Percentiles rank a stretch among this genome's conserved stretches.
Conservation (phyloP, 2,113 vertebrate species). For the Aphelocoma coerulescens region DNA sequence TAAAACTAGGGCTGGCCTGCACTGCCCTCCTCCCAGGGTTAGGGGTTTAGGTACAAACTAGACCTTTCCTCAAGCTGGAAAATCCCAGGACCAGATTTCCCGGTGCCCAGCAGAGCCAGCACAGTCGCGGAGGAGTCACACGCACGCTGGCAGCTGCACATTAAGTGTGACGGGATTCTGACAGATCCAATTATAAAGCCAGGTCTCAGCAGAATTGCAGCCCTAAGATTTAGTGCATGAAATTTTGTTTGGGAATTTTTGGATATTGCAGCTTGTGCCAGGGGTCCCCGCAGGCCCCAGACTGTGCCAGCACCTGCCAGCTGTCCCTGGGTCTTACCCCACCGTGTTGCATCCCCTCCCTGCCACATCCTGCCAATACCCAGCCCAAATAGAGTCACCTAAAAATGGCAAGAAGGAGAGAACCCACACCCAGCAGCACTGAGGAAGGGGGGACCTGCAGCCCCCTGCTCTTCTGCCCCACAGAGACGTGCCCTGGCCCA, state of each 20-base stretch:
- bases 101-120: background rate
- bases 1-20: background rate
- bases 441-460: background rate
- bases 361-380: background rate
- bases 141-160: constrained; percentile 29
- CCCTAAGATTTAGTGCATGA: constrained; percentile 4
- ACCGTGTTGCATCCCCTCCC: accelerated
- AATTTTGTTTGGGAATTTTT: constrained; percentile 23
- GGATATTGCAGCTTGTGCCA: background rate
- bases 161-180: constrained; percentile 56
- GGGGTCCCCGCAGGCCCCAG: accelerated
- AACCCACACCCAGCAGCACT: accelerated
- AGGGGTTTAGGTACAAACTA: background rate
- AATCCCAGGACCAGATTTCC: background rate
- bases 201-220: constrained; percentile 38
- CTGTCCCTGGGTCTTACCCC: background rate
- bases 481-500: background rate
- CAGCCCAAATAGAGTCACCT: background rate
- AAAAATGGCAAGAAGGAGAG: background rate
- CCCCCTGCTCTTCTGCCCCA: background rate
- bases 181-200: constrained; percentile 70
- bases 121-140: background rate
- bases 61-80: background rate
- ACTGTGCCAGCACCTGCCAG: background rate
- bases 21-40: background rate